These are phyloP conservation scores for Chrysolina americana DNA, from an alignment of 2,888 invertebrate genomes.

Conservation along the genomic window DNA sequence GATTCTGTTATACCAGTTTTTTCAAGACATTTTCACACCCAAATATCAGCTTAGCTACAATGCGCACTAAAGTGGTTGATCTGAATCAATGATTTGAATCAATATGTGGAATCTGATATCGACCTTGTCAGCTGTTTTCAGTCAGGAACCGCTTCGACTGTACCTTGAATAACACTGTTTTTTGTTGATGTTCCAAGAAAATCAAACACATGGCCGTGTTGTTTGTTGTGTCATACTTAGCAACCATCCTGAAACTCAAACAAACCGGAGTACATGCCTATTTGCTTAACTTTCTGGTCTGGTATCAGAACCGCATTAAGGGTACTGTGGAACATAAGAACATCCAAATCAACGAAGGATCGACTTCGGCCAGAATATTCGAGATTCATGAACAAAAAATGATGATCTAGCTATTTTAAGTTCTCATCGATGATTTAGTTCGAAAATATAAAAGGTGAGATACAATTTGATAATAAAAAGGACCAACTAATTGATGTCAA, in stretches of 20 bases:
- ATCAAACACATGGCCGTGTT: neutral
- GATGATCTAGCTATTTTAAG: no score
- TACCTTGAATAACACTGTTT: neutral
- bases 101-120: neutral
- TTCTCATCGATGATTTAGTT: no score
- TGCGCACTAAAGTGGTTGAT: no score
- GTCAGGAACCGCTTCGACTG: neutral
- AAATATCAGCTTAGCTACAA: no score
- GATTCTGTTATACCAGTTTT: no score
- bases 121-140: neutral
- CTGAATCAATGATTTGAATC: neutral
- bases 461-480: no score
- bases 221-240: conserved; percentile 9
- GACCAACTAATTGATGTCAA: no score
- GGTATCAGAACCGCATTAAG: neutral
- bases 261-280: neutral
- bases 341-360: no score
- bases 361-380: no score
- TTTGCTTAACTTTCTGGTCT: neutral
- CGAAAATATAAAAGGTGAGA: no score
- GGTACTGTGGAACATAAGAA: neutral
- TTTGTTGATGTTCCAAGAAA: neutral
- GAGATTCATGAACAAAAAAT: no score
- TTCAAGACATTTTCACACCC: no score
- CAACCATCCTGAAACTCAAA: conserved; percentile 7